Evolutionary conservation across 2,113 vertebrate genomes (phyloP), one percentile per base, ranked within the genome.

Genomic region (Phalacrocorax aristotelis): DNA sequence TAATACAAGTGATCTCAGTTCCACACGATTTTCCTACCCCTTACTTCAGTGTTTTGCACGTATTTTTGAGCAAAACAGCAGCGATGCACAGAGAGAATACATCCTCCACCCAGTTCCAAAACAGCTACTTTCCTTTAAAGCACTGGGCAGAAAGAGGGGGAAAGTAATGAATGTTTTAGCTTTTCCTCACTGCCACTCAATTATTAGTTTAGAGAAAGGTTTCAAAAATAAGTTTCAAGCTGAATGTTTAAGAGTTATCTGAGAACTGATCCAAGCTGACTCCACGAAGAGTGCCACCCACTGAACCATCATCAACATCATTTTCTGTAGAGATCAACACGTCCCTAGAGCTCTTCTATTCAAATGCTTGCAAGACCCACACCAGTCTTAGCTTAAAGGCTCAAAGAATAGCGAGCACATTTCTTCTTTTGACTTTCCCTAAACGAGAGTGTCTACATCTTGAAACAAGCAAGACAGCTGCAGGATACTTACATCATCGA

Each of bases 401-500:
- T 83, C 70, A 20, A 15, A 60, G 57, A 87, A 78, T 7, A 61
- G 34, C 7, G 7, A 81, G 55, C 27, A 1, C 15, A 34, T 78
- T 90, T 75, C 40, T 48, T 75, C 40, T 48, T 75, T 60, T 0
- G 1, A 20, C 55, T 64, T 26, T 70, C 51, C 70, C 84, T 87
- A 6, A 89, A 66, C n/a, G 32, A 4, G 18, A 89, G 34, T 27
- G 71, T 62, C 69, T 71, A 48, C 40, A 77, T 62, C n/a, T 62
- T 51, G 57, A 84, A 64, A 77, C 78, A 89, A 58, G 42, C 81
- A 93, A 91, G 87, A 64, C 6, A 89, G 40, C 88, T 74, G 89
- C 81, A 93, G 78, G 57, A 94, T 96, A 99, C 99, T 99, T 98
- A 99, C 99, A 68, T 99, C 99, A 29, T 99, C 99, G 29, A 99